phyloP scores from a whole-genome alignment of 2,113 vertebrate genomes.

The Peromyscus maniculatus region DNA sequence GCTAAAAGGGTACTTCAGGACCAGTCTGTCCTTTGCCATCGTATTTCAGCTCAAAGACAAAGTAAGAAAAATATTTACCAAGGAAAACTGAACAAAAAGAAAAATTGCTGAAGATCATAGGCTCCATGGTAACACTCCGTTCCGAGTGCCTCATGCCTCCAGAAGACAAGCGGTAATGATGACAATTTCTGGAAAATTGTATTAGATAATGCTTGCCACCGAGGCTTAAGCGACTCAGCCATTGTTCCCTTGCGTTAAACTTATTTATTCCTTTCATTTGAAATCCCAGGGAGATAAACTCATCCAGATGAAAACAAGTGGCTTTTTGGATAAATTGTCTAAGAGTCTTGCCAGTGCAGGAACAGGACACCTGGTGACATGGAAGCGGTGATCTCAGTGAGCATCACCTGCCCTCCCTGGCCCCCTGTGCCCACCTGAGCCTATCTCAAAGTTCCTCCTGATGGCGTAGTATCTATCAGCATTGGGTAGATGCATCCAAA shows the following conservation, averaged over 20 bases:
- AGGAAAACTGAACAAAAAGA: conserved; percentile 65
- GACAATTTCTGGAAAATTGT: conserved; percentile 73
- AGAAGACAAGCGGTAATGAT: conserved; percentile 65
- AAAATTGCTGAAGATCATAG: conserved; percentile 67
- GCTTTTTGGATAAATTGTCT: neutral
- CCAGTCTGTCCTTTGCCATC: conserved; percentile 42
- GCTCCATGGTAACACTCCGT: conserved; percentile 64
- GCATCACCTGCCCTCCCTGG: neutral
- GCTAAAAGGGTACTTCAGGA: conserved; percentile 68
- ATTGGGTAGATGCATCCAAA: neutral
- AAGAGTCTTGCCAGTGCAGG: neutral
- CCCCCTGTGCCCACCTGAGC: neutral
- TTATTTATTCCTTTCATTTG: conserved; percentile 79
- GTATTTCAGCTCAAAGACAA: conserved; percentile 59
- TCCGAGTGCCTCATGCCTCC: neutral
- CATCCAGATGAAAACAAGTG: conserved; percentile 57
- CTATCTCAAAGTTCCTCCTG: neutral
- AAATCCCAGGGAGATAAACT: conserved; percentile 80
- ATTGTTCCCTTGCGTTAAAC: conserved; percentile 79
- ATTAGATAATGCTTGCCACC: conserved; percentile 74
- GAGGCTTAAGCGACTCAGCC: conserved; percentile 64
- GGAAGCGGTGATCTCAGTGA: neutral
- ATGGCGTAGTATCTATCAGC: neutral
- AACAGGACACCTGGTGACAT: neutral
- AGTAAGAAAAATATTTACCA: conserved; percentile 68